Conservation (phyloP, 2,888 invertebrate species). For the Hartigia nigra region DNA sequence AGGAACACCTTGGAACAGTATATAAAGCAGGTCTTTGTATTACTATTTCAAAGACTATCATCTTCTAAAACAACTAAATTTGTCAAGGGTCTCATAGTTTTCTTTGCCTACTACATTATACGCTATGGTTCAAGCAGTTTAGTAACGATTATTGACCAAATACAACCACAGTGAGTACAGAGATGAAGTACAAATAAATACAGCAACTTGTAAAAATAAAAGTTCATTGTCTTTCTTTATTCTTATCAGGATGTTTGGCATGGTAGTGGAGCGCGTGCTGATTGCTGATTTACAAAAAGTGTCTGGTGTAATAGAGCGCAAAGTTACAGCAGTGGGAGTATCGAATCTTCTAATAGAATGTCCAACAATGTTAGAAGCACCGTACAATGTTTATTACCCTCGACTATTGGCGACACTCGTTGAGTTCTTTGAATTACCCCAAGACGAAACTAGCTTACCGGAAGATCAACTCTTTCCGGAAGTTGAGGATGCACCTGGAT, state of each 20-base stretch:
- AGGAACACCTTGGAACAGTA: constrained; percentile 80
- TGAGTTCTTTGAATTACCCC: constrained; percentile 89
- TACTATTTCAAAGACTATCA: constrained; percentile 93
- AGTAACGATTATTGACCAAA: constrained; percentile 83
- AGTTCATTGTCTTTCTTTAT: not conserved
- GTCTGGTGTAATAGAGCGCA: constrained; percentile 83
- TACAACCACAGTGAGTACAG: constrained; percentile 82
- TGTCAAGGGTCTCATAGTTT: constrained; percentile 89
- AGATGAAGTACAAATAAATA: constrained; percentile 9
- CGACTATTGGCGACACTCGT: constrained; percentile 69
- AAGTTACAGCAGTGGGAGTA: constrained; percentile 92
- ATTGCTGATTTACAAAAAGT: constrained; percentile 90
- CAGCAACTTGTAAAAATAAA: constrained; percentile 4
- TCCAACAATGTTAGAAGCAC: constrained; percentile 74
- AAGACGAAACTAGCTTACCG: constrained; percentile 80
- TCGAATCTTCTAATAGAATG: constrained; percentile 86
- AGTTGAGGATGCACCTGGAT: constrained; percentile 86
- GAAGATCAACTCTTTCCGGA: constrained; percentile 90
- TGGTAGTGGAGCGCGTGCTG: constrained; percentile 92
- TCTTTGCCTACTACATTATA: constrained; percentile 87
- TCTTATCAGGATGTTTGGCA: constrained; percentile 86
- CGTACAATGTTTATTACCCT: constrained; percentile 68
- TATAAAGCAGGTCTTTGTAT: constrained; percentile 87
- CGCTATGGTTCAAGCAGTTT: constrained; percentile 82
- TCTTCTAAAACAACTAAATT: constrained; percentile 96